Conservation (phyloP, 2,797 vertebrate genomes). For the Carduelis carduelis region DNA sequence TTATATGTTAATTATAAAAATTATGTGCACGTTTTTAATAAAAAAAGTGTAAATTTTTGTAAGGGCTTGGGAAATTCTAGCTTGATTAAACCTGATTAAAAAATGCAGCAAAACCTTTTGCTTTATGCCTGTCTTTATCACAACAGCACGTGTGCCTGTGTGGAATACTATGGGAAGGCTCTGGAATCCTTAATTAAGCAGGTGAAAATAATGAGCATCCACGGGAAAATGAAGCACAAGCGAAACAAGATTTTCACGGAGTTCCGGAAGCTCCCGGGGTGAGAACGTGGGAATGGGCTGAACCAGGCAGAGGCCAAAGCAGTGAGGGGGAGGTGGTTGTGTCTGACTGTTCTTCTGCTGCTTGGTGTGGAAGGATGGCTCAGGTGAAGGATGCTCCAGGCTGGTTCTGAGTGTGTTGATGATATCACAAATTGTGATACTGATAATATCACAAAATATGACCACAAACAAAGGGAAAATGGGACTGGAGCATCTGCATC, state of each 20-base stretch:
- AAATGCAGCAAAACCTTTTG: background rate
- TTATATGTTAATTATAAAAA: background rate
- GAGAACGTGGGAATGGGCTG: background rate
- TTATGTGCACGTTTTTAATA: background rate
- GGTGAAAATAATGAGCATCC: conserved; percentile 84
- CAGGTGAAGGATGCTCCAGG: background rate
- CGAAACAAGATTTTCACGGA: conserved; percentile 90
- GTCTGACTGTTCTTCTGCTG: fast-evolving
- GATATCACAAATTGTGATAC: background rate
- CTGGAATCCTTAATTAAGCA: conserved; percentile 85
- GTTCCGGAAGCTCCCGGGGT: conserved; percentile 88
- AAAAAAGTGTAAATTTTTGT: background rate
- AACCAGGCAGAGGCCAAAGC: background rate
- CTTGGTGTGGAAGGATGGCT: background rate
- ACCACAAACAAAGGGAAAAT: background rate
- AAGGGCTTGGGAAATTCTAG: background rate
- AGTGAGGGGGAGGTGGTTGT: background rate
- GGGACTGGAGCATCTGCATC: background rate
- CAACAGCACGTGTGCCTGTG: conserved; percentile 93
- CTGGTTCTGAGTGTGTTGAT: background rate
- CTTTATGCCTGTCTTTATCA: background rate
- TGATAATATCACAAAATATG: background rate
- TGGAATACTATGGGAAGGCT: conserved; percentile 92
- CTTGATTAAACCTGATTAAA: background rate
- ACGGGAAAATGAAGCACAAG: conserved; percentile 96